phyloP scores from a whole-genome alignment of 2,113 vertebrate species.

The Microcebus jonahi region DNA sequence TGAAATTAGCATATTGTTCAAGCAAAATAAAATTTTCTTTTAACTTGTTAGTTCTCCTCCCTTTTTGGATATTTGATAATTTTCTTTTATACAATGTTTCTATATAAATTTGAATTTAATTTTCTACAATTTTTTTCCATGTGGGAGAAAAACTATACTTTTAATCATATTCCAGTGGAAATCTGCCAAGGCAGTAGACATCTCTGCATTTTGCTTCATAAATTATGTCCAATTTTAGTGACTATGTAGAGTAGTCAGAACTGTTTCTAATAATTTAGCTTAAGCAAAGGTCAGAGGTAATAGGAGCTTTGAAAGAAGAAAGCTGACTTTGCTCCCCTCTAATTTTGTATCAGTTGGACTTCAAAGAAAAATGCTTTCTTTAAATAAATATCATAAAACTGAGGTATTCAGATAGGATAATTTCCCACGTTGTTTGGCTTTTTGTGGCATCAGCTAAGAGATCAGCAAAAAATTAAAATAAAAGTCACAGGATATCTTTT shows the following conservation, averaged over 20 bases:
- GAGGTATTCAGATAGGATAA: neutral
- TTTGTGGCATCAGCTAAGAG: neutral
- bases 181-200: neutral
- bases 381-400: conserved; percentile 6
- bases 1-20: neutral
- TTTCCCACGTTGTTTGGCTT: neutral
- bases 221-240: conserved; percentile 57
- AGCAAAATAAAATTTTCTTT: neutral
- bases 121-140: conserved; percentile 62
- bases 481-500: neutral
- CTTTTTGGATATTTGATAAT: neutral
- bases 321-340: neutral
- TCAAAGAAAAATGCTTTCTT: conserved; percentile 5
- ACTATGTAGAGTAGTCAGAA: conserved; percentile 44
- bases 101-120: conserved; percentile 7
- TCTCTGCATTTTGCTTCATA: conserved; percentile 36
- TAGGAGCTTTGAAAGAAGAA: neutral
- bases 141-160: neutral
- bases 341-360: neutral
- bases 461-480: neutral
- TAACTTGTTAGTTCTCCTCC: neutral
- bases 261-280: neutral
- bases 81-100: conserved; percentile 21
- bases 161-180: conserved; percentile 18
- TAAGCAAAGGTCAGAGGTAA: neutral